Conservation (phyloP, 2,888 invertebrate species). For the Xylocampa areola region DNA sequence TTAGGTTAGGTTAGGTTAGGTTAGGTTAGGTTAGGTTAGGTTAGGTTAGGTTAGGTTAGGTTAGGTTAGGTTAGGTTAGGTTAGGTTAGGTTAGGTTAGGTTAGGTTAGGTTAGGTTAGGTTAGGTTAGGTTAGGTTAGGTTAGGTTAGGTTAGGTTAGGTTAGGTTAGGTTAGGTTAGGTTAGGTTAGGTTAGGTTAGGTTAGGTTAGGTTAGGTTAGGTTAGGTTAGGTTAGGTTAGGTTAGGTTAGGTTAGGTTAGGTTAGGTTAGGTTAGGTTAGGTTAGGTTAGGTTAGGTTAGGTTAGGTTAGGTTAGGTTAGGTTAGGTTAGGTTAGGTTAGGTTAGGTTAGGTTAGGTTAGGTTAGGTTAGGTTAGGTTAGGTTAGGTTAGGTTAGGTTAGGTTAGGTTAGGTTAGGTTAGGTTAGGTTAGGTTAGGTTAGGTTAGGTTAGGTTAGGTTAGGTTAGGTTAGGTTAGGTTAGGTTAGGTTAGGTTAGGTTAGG, state of each 20-base stretch:
- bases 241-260: conserved; percentile 27
- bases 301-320: conserved; percentile 35
- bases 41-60: no score
- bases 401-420: conserved; percentile 41
- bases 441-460: conserved; percentile 29
- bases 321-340: conserved; percentile 30
- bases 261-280: conserved; percentile 31
- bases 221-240: conserved; percentile 43
- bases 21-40: no score
- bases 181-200: conserved; percentile 29
- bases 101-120: no score
- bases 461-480: no score
- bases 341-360: conserved; percentile 47
- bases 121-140: conserved; percentile 37
- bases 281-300: conserved; percentile 13
- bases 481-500: no score
- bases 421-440: conserved; percentile 43
- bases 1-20: no score
- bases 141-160: conserved; percentile 42
- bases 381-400: conserved; percentile 42
- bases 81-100: no score
- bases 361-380: conserved; percentile 42
- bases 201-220: conserved; percentile 34
- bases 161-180: conserved; percentile 35
- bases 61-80: no score